Conservation (phyloP, 1,140 invertebrate species). For the Bathynomus jamesi region DNA sequence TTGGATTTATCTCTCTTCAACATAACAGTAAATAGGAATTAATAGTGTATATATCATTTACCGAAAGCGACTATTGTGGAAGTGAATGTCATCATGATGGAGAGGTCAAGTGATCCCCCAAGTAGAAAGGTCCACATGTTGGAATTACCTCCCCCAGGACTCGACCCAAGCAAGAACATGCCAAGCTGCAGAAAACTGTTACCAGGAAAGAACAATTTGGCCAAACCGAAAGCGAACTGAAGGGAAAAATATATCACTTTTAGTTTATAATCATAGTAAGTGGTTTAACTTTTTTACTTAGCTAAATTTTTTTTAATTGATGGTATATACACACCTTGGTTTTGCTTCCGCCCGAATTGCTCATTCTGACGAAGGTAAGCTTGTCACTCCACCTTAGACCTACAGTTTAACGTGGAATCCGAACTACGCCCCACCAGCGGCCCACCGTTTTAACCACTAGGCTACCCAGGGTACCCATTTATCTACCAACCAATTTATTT, state of each 20-base stretch:
- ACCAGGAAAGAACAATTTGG: conserved; percentile 61
- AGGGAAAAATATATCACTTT: too few species aligned
- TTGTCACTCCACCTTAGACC: too few species aligned
- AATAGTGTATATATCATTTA: conserved; percentile 45
- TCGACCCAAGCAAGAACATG: conserved; percentile 82
- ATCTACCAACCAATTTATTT: too few species aligned
- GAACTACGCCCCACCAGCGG: too few species aligned
- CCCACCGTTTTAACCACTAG: too few species aligned
- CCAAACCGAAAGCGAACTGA: conserved; percentile 70
- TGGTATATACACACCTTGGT: neutral
- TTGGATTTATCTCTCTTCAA: too few species aligned
- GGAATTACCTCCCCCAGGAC: conserved; percentile 86
- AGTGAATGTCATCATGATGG: conserved; percentile 61
- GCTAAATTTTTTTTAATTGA: neutral
- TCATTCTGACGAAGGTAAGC: too few species aligned
- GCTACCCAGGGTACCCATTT: too few species aligned
- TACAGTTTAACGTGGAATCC: too few species aligned
- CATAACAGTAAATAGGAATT: too few species aligned
- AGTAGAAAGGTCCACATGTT: conserved; percentile 89
- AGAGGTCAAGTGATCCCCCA: conserved; percentile 79
- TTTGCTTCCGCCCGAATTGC: too few species aligned
- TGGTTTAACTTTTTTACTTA: neutral
- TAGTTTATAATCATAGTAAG: too few species aligned
- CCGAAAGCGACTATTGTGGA: conserved; percentile 44
- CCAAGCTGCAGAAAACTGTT: conserved; percentile 66